Conservation (phyloP, 2,888 invertebrate species). For the Dysmachus trigonus region DNA sequence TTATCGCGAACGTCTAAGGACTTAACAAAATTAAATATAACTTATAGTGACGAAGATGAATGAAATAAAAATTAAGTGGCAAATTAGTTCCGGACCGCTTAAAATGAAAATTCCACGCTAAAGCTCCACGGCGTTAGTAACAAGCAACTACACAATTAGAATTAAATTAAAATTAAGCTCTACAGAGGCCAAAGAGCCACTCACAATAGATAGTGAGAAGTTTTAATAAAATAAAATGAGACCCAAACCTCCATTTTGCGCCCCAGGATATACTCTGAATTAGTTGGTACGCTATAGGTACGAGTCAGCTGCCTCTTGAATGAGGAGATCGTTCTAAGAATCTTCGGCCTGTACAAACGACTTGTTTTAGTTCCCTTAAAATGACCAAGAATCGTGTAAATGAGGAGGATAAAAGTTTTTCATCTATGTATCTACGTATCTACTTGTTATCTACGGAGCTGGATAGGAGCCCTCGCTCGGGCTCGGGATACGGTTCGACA, state of each 20-base stretch:
- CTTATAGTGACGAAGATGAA: not conserved
- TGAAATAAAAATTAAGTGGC: not conserved
- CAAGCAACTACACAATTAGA: not conserved
- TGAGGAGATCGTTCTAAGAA: conserved; percentile 61
- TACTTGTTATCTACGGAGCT: not conserved
- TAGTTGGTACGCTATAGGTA: conserved; percentile 56
- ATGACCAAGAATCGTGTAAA: conserved; percentile 48
- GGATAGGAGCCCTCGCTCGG: not conserved
- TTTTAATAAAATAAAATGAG: conserved; percentile 43
- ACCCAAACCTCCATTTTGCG: conserved; percentile 61
- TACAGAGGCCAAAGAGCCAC: not conserved
- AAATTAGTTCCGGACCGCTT: not conserved
- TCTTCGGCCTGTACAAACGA: conserved; percentile 61
- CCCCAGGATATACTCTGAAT: conserved; percentile 60
- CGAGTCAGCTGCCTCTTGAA: conserved; percentile 54
- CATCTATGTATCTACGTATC: conserved; percentile 20
- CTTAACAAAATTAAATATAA: not conserved
- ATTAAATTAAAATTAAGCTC: not conserved
- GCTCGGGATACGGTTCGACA: not conserved
- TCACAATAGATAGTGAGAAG: not conserved
- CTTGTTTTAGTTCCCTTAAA: conserved; percentile 58
- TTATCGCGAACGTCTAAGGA: not conserved
- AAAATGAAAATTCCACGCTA: not conserved
- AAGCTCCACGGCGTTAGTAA: not conserved
- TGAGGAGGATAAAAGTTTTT: conserved; percentile 24